Evolutionary conservation across 1,140 invertebrate species (phyloP).

Genomic region (Drosophila oshimai): DNA sequence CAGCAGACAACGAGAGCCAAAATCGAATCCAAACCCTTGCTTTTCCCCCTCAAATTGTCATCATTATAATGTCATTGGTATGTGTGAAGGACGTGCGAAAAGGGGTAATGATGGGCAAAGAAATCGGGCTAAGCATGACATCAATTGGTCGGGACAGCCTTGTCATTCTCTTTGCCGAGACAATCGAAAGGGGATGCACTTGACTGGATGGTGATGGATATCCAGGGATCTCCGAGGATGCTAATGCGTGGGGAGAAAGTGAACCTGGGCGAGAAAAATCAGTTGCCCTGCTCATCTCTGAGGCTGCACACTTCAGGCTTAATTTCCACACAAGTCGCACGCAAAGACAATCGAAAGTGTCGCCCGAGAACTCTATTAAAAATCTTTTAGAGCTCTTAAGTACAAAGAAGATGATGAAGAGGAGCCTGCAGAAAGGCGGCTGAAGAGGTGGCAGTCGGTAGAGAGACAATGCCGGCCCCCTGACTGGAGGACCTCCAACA

Average conservation of each 20-base stretch:
- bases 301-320: slow-evolving; percentile 53
- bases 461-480: slow-evolving; percentile 53
- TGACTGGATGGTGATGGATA: slow-evolving; percentile 8
- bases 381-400: slow-evolving; percentile 71
- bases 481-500: slow-evolving; percentile 53
- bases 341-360: slow-evolving; percentile 81
- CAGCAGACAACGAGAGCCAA: slow-evolving; percentile 11
- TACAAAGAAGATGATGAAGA: slow-evolving; percentile 66
- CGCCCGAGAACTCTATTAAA: slow-evolving; percentile 80
- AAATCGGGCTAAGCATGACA: slow-evolving; percentile 18
- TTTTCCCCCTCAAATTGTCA: slow-evolving; percentile 44
- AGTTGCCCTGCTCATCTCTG: slow-evolving; percentile 4
- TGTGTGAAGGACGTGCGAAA: slow-evolving; percentile 32
- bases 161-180: not conserved
- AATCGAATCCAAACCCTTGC: slow-evolving; percentile 38
- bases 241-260: not conserved
- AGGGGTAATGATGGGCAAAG: slow-evolving; percentile 17
- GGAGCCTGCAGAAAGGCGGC: slow-evolving; percentile 21
- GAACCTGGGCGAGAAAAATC: slow-evolving; percentile 1
- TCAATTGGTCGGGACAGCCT: slow-evolving; percentile 15
- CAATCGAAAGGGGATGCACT: too few relatives aligned
- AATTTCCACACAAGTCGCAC: slow-evolving; percentile 68
- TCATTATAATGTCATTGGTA: slow-evolving; percentile 67
- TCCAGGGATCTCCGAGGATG: not conserved
- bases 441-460: slow-evolving; percentile 6